A percentile compares a stretch with the other conserved stretches of the same genome.
Evolutionary conservation across 2,113 vertebrate genomes (phyloP).

Genomic region (Cyprinodon tularosa): DNA sequence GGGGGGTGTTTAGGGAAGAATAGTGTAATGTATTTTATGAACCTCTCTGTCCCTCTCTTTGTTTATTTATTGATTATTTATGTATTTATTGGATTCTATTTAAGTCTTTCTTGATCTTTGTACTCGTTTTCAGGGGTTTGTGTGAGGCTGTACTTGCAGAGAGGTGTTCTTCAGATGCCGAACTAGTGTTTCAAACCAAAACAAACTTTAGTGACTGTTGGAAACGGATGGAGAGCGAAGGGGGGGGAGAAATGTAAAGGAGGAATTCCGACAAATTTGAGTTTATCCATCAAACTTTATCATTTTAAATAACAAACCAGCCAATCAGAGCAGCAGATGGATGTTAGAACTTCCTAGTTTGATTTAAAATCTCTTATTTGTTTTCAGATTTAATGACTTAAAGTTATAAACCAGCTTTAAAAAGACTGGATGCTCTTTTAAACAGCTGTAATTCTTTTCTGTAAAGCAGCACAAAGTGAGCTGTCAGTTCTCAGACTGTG

Average conservation of each 20-base stretch:
- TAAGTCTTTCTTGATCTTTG: slow-evolving; percentile 71
- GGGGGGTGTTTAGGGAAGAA: slow-evolving; percentile 8
- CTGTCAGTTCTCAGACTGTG: not conserved
- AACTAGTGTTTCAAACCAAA: slow-evolving; percentile 70
- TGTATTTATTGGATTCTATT: slow-evolving; percentile 80
- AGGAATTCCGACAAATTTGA: slow-evolving; percentile 15
- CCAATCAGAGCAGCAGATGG: not conserved
- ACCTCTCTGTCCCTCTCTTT: slow-evolving; percentile 59
- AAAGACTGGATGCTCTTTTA: not conserved
- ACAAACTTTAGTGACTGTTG: slow-evolving; percentile 67
- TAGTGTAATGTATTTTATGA: slow-evolving; percentile 67
- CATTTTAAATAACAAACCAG: not conserved
- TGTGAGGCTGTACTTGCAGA: slow-evolving; percentile 60
- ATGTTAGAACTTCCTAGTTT: too few relatives aligned
- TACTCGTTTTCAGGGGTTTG: slow-evolving; percentile 67
- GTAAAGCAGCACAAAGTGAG: not conserved
- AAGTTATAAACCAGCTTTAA: not conserved
- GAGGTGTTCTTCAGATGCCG: slow-evolving; percentile 55
- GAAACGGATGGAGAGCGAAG: slow-evolving; percentile 34
- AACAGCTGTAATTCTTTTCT: not conserved
- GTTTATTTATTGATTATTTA: slow-evolving; percentile 80
- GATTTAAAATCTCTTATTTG: not conserved
- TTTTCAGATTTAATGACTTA: not conserved
- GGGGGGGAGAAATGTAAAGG: slow-evolving; percentile 27
- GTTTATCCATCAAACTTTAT: not conserved